Percentiles rank a stretch among this genome's conserved stretches.
Evolutionary conservation across 1,140 invertebrate genomes (phyloP).

Genomic region (Delia radicum): DNA sequence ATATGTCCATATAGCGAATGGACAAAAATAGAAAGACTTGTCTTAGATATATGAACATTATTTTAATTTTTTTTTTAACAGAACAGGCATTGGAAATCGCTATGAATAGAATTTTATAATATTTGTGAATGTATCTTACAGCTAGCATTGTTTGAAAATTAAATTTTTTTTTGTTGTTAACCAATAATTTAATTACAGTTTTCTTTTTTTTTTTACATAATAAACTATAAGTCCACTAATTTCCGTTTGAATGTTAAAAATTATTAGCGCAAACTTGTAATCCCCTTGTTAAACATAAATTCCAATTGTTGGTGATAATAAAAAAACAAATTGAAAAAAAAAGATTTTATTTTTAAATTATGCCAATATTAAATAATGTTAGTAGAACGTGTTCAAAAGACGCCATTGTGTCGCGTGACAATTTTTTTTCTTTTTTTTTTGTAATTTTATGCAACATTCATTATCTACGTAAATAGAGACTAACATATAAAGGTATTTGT

Average conservation of each 20-base stretch:
- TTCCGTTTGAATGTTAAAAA: background rate
- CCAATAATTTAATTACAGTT: background rate
- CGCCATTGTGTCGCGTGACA: background rate
- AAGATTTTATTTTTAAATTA: background rate
- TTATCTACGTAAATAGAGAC: background rate
- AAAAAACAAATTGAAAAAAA: background rate
- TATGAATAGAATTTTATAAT: too few species aligned
- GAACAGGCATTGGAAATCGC: too few species aligned
- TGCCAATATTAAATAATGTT: constrained; percentile 2
- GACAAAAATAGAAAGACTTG: too few species aligned
- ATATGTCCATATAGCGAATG: too few species aligned
- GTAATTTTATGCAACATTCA: background rate
- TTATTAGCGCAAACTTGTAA: background rate
- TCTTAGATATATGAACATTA: too few species aligned
- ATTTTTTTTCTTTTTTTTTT: background rate
- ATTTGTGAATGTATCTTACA: too few species aligned
- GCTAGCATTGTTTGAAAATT: background rate
- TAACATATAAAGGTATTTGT: background rate
- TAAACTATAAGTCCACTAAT: background rate
- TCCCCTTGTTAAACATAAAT: background rate
- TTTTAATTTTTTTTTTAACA: too few species aligned
- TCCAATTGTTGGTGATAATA: background rate
- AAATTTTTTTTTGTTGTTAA: background rate
- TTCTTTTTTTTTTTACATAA: background rate
- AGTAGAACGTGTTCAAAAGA: constrained; percentile 1